phyloP scores from a whole-genome alignment of 2,113 vertebrate genomes.

The Cettia cetti region DNA sequence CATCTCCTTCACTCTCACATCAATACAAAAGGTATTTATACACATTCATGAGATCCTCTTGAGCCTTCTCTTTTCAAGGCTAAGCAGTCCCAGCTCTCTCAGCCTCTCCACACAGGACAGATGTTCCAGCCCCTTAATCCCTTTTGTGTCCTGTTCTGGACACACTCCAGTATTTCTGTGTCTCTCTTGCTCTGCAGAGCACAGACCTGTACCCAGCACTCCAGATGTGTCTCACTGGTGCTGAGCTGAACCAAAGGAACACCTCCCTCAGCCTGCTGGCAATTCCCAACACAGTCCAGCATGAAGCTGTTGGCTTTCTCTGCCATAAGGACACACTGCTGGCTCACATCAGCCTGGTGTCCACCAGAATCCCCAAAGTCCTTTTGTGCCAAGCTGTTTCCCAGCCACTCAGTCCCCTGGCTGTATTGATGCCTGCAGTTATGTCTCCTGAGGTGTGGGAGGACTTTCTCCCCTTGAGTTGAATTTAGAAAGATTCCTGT shows the following conservation, averaged over 20 bases:
- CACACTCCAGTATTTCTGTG: background rate
- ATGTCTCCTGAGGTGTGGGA: background rate
- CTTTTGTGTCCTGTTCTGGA: background rate
- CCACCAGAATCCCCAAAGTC: background rate
- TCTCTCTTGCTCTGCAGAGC: background rate
- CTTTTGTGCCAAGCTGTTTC: background rate
- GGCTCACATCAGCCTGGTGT: background rate
- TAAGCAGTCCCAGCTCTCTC: background rate
- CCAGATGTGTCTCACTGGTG: background rate
- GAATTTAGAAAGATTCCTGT: rapidly evolving
- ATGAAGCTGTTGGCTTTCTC: background rate
- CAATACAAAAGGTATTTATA: background rate
- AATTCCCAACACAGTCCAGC: background rate
- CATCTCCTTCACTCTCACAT: background rate
- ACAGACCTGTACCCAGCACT: background rate
- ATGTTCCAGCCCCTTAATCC: background rate
- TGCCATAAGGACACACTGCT: background rate
- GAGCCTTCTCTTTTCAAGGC: background rate
- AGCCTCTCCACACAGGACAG: background rate
- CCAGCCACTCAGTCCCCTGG: background rate
- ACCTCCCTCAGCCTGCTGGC: background rate
- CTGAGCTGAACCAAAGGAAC: background rate
- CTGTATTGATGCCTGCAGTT: background rate
- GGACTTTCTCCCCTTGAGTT: too few relatives aligned
- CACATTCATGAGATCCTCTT: background rate